Conservation (phyloP, 2,113 vertebrate species). For the Microcebus jonahi region DNA sequence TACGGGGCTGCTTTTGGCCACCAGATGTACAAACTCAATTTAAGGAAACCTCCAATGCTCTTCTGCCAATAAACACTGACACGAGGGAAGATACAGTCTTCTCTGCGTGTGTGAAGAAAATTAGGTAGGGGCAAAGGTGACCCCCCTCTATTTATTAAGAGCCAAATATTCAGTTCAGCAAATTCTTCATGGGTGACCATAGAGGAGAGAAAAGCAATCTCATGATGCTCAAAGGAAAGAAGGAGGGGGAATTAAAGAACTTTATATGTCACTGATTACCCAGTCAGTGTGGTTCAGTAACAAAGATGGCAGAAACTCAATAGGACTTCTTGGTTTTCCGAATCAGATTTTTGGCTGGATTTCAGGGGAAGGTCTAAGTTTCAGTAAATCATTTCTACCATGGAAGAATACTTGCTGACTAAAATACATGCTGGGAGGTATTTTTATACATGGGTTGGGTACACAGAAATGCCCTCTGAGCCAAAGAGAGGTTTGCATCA, state of each 20-base stretch:
- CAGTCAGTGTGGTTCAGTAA: neutral
- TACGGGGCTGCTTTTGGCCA: neutral
- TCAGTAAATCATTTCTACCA: constrained; percentile 73
- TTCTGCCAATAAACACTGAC: neutral
- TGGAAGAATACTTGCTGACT: constrained; percentile 54
- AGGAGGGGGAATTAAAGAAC: constrained; percentile 25
- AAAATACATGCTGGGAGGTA: neutral
- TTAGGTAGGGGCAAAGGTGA: neutral
- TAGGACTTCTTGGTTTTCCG: constrained; percentile 69
- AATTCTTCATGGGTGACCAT: neutral
- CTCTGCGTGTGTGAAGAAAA: neutral
- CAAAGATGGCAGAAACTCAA: constrained; percentile 57
- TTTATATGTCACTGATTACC: constrained; percentile 48
- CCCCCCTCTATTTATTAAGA: neutral
- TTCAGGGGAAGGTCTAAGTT: constrained; percentile 71
- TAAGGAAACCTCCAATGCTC: neutral
- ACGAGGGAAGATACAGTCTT: neutral
- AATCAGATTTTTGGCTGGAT: constrained; percentile 66
- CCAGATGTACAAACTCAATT: neutral
- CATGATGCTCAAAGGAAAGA: neutral
- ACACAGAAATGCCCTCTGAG: constrained; percentile 42
- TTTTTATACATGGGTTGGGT: constrained; percentile 1
- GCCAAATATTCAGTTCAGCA: neutral
- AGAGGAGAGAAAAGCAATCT: neutral
- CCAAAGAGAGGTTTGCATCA: neutral